Conservation (phyloP, 2,113 vertebrate genomes). For the Myrmecobius fasciatus region DNA sequence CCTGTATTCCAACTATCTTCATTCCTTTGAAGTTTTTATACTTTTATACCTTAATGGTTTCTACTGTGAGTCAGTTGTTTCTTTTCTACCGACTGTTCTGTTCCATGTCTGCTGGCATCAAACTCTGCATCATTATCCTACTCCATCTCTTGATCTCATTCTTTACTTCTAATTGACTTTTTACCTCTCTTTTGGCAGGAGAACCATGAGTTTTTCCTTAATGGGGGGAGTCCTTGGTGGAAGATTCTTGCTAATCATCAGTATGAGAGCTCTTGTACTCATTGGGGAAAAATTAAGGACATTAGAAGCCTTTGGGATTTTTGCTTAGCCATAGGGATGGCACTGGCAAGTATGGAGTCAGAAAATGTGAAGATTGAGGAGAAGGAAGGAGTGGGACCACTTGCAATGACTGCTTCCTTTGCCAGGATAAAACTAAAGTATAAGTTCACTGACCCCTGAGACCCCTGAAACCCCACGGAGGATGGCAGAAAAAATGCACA, state of each 20-base stretch:
- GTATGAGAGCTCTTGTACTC: background rate
- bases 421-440: background rate
- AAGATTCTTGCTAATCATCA: background rate
- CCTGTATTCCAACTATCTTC: background rate
- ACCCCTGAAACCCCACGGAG: background rate
- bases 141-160: background rate
- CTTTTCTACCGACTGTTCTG: too few relatives aligned
- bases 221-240: background rate
- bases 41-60: background rate
- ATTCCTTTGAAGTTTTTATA: background rate
- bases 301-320: background rate
- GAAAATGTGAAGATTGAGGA: background rate
- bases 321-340: background rate
- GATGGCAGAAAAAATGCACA: background rate
- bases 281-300: background rate
- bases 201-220: background rate
- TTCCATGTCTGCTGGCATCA: too few relatives aligned
- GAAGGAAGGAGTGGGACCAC: background rate
- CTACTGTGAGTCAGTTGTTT: background rate
- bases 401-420: background rate
- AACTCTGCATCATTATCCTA: background rate
- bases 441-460: background rate
- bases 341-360: background rate
- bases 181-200: background rate
- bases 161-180: background rate